These are phyloP conservation scores for Parazoanthus swiftii DNA, from an alignment of 92 coral and sea anemone genomes.

Conservation along the genomic window DNA sequence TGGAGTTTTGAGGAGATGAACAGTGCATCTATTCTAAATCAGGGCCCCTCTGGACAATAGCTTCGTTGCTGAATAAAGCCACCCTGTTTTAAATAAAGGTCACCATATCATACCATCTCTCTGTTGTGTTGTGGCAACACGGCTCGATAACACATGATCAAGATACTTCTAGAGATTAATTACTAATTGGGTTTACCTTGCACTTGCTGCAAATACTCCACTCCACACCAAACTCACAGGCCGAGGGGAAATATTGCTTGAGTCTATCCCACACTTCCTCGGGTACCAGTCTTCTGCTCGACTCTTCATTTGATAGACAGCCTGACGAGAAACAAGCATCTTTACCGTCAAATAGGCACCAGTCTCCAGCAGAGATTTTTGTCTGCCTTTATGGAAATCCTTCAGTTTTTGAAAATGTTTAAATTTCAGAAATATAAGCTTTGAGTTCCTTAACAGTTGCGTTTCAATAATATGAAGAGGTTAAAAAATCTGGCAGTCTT, in stretches of 20 bases:
- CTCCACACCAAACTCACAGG: slow-evolving; percentile 62
- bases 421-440: neutral
- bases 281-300: slow-evolving; percentile 76
- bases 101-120: no score
- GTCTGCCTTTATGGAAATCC: neutral
- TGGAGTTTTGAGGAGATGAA: neutral
- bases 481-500: no score
- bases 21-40: neutral
- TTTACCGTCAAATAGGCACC: neutral
- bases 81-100: no score
- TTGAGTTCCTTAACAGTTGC: neutral
- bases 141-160: no score
- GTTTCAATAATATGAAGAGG: no score
- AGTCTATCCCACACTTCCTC: slow-evolving; percentile 79
- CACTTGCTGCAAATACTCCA: slow-evolving; percentile 73
- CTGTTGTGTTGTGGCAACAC: no score
- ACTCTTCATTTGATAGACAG: slow-evolving; percentile 62
- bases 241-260: slow-evolving; percentile 71
- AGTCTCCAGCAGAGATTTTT: no score
- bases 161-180: no score
- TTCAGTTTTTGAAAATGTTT: no score
- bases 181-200: slow-evolving; percentile 45
- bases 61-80: no score
- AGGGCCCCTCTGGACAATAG: no score
- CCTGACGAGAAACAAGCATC: slow-evolving; percentile 41